These are phyloP conservation scores for Mionectes macconnelli DNA, from an alignment of 2,113 vertebrate genomes.

Conservation along the genomic window DNA sequence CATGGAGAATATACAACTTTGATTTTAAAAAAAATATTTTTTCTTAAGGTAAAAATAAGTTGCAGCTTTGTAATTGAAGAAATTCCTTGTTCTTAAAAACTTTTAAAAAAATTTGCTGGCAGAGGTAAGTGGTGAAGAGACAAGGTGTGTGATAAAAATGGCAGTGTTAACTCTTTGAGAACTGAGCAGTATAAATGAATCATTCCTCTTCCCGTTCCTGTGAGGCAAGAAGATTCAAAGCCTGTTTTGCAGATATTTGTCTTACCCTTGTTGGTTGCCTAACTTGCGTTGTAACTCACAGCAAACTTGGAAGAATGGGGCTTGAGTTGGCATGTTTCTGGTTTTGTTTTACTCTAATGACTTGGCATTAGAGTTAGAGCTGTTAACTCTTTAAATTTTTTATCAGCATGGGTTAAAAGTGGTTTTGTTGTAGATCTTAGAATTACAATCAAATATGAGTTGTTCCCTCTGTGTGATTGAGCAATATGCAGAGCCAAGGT, in stretches of 20 bases:
- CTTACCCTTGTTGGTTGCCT: not conserved
- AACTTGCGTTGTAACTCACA: not conserved
- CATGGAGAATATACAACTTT: fast-evolving
- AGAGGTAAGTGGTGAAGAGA: not conserved
- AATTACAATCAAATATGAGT: not conserved
- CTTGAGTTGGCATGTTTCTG: not conserved
- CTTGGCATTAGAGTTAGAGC: not conserved
- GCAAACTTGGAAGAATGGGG: not conserved
- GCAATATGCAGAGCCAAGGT: not conserved
- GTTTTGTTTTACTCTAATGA: not conserved
- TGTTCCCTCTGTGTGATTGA: not conserved
- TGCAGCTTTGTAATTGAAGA: not conserved
- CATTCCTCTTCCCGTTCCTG: not conserved
- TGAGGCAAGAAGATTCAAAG: not conserved
- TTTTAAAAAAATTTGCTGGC: not conserved
- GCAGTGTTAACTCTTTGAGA: not conserved
- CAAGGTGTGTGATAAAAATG: not conserved
- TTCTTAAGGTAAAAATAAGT: not conserved
- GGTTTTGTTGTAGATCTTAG: not conserved
- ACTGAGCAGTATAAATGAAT: not conserved
- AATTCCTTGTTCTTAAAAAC: not conserved
- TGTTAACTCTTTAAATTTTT: not conserved
- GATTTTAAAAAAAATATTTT: not conserved
- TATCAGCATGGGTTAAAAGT: not conserved
- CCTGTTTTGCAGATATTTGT: not conserved